Evolutionary conservation across 2,113 vertebrate species (phyloP), one percentile per base, ranked within the genome.

Genomic region (Oreotrochilus melanogaster): DNA sequence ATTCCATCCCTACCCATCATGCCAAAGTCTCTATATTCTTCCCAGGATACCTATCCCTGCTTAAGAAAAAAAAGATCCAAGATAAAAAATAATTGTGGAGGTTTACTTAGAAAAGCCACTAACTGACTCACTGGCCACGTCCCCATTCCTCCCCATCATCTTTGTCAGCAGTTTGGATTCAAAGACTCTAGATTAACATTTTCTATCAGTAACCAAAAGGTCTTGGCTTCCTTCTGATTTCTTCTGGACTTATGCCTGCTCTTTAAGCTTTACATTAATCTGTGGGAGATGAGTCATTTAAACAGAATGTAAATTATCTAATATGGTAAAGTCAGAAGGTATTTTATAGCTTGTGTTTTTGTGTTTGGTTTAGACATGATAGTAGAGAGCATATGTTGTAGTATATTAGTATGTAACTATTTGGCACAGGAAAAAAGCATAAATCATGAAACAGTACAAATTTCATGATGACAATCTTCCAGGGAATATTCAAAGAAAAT

Each of bases 151-250:
- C 50, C 8, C 21, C 67, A 28, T 24, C 50, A 23, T 25, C 78
- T 94, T 85, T 96, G 84, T 96, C 95, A 95, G 87, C 94, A 88
- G 24, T 94, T 96, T 94, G 43, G 43, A 86, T 88, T 93, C 66
- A 89, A 90, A 93, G 51, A 78, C n/a, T 67, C 23, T 43, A 81
- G 74, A 81, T 94, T 60, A 66, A 84, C 58, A 31, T 90, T 96
- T 91, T 54, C 28, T 88, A 67, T 95, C 0, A 2, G 81, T 95
- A 74, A 73, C 48, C 35, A 78, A 33, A 51, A 73, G 51, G 84
- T 80, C 57, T 92, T 89, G 33, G 27, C 35, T 94, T 96, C 47
- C 57, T 84, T 89, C 70, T 86, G n/a, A 76, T 86, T 69, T 10
- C 64, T 79, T 85, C 53, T 96, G 71, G 78, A 80, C 11, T 60